Conservation (phyloP, 92 coral and sea anemone genomes). For the Heliopora coerulea region DNA sequence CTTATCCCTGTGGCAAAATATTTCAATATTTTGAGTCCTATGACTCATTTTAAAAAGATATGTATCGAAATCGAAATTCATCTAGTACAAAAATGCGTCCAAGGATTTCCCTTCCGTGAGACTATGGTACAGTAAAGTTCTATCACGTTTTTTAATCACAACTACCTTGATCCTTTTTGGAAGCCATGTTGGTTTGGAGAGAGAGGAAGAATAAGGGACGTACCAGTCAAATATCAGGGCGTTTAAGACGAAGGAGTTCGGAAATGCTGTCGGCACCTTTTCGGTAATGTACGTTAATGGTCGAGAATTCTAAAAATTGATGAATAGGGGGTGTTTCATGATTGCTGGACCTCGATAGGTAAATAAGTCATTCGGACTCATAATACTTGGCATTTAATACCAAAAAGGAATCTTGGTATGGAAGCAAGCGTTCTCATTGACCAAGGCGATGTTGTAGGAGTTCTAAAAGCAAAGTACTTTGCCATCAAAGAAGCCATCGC, state of each 20-base stretch:
- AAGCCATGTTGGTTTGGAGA: conserved; percentile 94
- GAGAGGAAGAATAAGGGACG: conserved; percentile 66
- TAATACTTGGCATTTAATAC: conserved; percentile 2
- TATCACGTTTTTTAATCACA: too few species aligned
- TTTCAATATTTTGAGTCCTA: too few species aligned
- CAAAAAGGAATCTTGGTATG: not conserved
- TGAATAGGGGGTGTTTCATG: not conserved
- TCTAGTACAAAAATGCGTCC: too few species aligned
- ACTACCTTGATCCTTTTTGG: conserved; percentile 69
- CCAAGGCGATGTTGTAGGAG: conserved; percentile 32
- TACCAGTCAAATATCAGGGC: conserved; percentile 33
- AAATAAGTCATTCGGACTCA: not conserved
- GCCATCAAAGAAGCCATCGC: conserved; percentile 33
- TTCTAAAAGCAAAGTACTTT: conserved; percentile 30
- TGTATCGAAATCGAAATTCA: too few species aligned
- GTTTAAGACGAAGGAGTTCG: not conserved
- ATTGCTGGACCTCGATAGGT: too few species aligned
- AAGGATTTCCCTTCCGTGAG: too few species aligned
- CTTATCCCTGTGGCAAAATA: too few species aligned
- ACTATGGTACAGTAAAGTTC: too few species aligned
- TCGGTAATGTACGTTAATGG: not conserved
- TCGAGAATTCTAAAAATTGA: not conserved
- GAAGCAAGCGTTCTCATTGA: conserved; percentile 20
- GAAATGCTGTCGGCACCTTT: not conserved
- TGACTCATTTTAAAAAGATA: too few species aligned